Percentiles rank a stretch among this genome's conserved stretches.
Evolutionary conservation across 2,113 vertebrate species (phyloP).

Genomic region (Psilopogon haemacephalus): DNA sequence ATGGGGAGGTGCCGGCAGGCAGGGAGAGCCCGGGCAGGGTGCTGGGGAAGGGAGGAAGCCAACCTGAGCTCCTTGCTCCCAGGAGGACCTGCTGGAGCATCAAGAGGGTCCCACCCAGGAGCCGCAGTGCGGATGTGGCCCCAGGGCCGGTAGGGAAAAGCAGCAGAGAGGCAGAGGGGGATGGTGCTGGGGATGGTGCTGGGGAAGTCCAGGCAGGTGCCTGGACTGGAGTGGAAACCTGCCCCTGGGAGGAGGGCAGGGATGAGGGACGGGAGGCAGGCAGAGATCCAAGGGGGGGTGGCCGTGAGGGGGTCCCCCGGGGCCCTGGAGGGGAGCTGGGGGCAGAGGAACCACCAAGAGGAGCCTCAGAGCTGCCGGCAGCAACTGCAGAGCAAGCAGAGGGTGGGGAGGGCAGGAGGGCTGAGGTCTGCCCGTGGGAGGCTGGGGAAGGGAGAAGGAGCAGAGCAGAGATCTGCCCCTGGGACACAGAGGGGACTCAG

Average conservation of each 20-base stretch:
- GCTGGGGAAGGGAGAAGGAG: background rate
- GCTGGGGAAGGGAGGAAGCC: conserved; percentile 26
- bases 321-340: background rate
- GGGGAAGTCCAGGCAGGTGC: background rate
- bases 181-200: background rate
- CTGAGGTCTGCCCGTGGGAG: conserved; percentile 71
- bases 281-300: background rate
- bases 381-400: background rate
- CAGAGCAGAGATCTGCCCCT: conserved; percentile 63
- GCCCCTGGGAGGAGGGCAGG: conserved; percentile 20
- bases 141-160: background rate
- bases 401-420: background rate
- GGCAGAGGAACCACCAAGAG: background rate
- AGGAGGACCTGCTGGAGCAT: background rate
- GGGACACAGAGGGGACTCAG: conserved; percentile 1
- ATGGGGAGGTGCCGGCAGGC: fast-evolving
- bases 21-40: background rate
- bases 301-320: background rate
- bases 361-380: background rate
- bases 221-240: background rate
- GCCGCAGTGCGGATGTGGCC: background rate
- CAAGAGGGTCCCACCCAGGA: background rate
- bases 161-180: background rate
- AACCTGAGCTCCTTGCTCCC: background rate
- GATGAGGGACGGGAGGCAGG: background rate